Percentiles rank a stretch among this genome's conserved stretches.
phyloP scores from a whole-genome alignment of 2,113 vertebrate species.

The Tachuris rubrigastra region DNA sequence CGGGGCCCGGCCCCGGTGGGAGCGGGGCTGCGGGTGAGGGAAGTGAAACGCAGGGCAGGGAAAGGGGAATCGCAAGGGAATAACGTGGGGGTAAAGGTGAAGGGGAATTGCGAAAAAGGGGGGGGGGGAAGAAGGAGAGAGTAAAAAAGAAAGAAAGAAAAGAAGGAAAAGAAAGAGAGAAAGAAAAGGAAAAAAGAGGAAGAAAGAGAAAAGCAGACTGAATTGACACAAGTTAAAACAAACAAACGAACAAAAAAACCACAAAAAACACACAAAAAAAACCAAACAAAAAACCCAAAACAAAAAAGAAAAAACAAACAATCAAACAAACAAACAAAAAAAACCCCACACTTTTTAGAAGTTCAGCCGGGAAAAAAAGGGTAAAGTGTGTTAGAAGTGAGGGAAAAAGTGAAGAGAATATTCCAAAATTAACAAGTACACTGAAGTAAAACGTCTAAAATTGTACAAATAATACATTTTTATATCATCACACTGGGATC shows the following conservation, averaged over 20 bases:
- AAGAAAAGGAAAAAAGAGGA: neutral
- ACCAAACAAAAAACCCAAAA: too few species aligned
- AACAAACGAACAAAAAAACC: neutral
- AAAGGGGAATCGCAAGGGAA: rapidly evolving
- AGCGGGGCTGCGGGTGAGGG: neutral
- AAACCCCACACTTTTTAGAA: neutral
- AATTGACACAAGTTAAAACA: neutral
- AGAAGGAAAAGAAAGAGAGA: neutral
- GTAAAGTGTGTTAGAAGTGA: neutral
- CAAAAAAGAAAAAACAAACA: too few species aligned
- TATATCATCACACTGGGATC: rapidly evolving
- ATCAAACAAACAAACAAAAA: neutral
- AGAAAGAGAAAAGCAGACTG: neutral
- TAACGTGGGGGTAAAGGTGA: rapidly evolving
- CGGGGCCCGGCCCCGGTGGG: neutral
- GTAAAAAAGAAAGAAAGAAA: neutral
- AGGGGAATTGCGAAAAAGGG: neutral
- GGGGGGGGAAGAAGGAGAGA: neutral
- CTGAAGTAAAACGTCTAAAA: neutral
- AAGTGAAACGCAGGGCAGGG: rapidly evolving
- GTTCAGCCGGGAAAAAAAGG: neutral
- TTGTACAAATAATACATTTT: rapidly evolving
- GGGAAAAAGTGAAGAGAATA: neutral
- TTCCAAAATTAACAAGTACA: neutral
- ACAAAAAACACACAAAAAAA: too few species aligned